Evolutionary conservation across 1,140 invertebrate species (phyloP), one percentile per base, ranked within the genome.

Genomic region (Heliconius hermathena): DNA sequence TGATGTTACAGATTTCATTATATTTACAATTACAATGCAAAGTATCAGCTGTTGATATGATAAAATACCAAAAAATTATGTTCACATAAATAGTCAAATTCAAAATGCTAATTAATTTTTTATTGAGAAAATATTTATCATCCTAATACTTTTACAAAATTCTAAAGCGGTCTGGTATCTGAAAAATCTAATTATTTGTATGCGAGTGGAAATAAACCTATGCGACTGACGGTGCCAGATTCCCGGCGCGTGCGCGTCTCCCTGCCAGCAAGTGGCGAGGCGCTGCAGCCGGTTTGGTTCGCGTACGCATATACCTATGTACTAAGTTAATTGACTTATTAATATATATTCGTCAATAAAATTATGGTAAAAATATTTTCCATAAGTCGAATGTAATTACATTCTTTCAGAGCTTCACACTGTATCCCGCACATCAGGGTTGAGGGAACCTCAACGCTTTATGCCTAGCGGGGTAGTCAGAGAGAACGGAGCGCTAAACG

Each of bases 181-280:
- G 82, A 87, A 87, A 88, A 90, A 92, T 92, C 79, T 89, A 86
- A 90, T 90, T 90, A 90, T 90, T 89, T 83, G 79, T 82, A 79
- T 73, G 82, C 82, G 82, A 79, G 82, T 85, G 78, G 84, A 90
- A 92, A 90, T 92, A 90, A 89, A 89, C 87, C 78, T 77, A 84
- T 85, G 84, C 77, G 85, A 86, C 80, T 66, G 74, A 82, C 77
- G 79, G 80, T 89, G 89, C 90, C 88, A 91, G 88, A 85, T 83
- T 81, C 70, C 73, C 78, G 81, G 81, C 85, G 83, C 82, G 81
- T 81, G 79, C 81, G 83, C 85, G 75, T 83, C 83, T 66, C 75
- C 52, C 60, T 80, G 72, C 81, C 74, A 79, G 80, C 71, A n/a
- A 72, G 71, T 3, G 46, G 33, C 70, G 60, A 77, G 75, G 66